A percentile compares a stretch with the other conserved stretches of the same genome.
Evolutionary conservation across 2,888 invertebrate genomes (phyloP).

Genomic region (Diaprepes abbreviatus): DNA sequence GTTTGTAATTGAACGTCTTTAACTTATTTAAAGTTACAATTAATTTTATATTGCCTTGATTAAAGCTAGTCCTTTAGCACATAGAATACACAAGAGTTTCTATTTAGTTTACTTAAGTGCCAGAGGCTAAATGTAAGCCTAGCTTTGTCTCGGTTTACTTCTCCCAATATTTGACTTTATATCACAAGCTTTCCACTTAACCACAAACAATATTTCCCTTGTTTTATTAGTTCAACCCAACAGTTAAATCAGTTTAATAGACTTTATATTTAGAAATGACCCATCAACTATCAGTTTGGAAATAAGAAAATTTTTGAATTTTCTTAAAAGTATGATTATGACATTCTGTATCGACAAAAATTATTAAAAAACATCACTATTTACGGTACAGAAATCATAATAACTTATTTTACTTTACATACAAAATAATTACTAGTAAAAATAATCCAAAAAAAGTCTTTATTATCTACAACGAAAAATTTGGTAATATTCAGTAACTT

Average conservation of each 20-base stretch:
- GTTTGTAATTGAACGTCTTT: slow-evolving; percentile 21
- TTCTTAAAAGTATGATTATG: no score
- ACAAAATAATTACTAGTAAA: no score
- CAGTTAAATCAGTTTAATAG: slow-evolving; percentile 17
- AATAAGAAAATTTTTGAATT: no score
- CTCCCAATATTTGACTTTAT: slow-evolving; percentile 65
- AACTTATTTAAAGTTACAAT: slow-evolving; percentile 42
- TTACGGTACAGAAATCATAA: no score
- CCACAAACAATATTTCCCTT: slow-evolving; percentile 58
- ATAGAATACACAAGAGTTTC: slow-evolving; percentile 58
- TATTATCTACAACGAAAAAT: no score
- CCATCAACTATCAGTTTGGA: background rate
- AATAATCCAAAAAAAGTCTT: no score
- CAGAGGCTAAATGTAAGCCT: slow-evolving; percentile 61
- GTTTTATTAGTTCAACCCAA: slow-evolving; percentile 50
- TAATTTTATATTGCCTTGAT: slow-evolving; percentile 48
- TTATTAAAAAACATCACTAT: no score
- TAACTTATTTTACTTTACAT: no score
- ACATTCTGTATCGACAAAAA: no score
- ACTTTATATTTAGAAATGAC: slow-evolving; percentile 11
- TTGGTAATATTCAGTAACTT: no score
- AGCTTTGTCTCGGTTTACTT: slow-evolving; percentile 65
- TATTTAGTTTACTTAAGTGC: slow-evolving; percentile 64
- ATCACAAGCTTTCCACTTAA: slow-evolving; percentile 60
- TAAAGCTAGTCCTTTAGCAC: slow-evolving; percentile 54